These are phyloP conservation scores for Vimba vimba DNA, from an alignment of 2,113 vertebrate genomes.

Conservation along the genomic window DNA sequence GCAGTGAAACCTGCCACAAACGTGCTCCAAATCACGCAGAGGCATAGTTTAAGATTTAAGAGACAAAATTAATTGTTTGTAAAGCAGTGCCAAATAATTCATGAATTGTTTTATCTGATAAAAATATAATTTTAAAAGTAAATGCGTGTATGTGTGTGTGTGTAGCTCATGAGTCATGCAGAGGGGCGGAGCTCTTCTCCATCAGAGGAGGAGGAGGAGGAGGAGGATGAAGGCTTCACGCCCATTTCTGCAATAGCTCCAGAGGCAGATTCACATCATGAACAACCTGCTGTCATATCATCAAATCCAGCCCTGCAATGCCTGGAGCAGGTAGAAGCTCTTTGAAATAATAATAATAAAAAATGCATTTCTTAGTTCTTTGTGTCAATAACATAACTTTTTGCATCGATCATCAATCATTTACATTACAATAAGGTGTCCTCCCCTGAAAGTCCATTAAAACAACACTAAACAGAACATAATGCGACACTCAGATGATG, in stretches of 20 bases:
- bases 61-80: not conserved
- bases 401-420: too few relatives aligned
- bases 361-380: not conserved
- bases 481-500: too few relatives aligned
- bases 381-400: too few relatives aligned
- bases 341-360: not conserved
- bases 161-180: conserved; percentile 76
- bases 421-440: too few relatives aligned
- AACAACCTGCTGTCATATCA: conserved; percentile 64
- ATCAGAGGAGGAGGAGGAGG: conserved; percentile 49
- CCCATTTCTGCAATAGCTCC: conserved; percentile 68
- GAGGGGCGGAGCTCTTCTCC: conserved; percentile 56
- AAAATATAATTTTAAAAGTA: not conserved
- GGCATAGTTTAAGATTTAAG: not conserved
- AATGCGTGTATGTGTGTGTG: conserved; percentile 16
- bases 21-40: not conserved
- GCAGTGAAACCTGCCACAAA: not conserved
- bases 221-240: conserved; percentile 9
- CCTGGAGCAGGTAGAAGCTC: conserved; percentile 82
- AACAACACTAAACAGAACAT: too few relatives aligned
- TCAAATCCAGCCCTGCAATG: conserved; percentile 78
- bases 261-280: conserved; percentile 67
- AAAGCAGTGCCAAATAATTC: not conserved
- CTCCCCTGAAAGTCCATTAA: too few relatives aligned
- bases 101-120: not conserved